Evolutionary conservation across 2,797 vertebrate species (phyloP).

Genomic region (Bufotes viridis): DNA sequence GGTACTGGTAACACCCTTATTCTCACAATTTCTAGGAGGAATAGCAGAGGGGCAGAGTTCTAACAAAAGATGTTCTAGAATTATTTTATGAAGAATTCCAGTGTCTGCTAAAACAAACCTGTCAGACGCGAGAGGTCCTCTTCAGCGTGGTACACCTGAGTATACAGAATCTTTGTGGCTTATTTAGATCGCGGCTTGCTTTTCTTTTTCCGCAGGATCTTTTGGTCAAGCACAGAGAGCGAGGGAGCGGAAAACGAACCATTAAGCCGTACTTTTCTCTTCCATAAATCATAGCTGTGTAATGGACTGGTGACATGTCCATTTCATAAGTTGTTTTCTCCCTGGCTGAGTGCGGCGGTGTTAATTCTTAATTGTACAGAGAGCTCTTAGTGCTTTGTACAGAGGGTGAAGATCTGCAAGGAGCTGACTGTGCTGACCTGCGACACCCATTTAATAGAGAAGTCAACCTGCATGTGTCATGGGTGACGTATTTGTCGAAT

Average conservation of each 20-base stretch:
- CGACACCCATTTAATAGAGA: not conserved
- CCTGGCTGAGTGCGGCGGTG: not conserved
- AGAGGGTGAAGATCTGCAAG: not conserved
- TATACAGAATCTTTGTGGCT: no score
- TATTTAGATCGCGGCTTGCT: not conserved
- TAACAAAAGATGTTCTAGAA: no score
- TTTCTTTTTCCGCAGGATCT: not conserved
- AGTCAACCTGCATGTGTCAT: not conserved
- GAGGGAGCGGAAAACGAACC: not conserved
- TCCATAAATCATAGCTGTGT: not conserved
- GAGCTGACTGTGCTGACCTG: not conserved
- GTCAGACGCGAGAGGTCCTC: no score
- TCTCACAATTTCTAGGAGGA: no score
- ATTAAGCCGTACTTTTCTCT: not conserved
- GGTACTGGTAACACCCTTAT: no score
- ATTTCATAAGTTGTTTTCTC: not conserved
- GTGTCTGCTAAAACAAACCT: no score
- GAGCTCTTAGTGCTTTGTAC: not conserved
- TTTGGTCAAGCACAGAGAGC: not conserved
- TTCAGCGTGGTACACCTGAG: no score
- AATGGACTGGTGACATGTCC: not conserved
- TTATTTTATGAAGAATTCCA: no score
- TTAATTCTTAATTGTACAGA: not conserved
- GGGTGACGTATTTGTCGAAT: not conserved
- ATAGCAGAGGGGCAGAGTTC: no score